These are phyloP conservation scores for Montipora sp. DNA, from an alignment of 64 coral and sea anemone genomes.

Conservation along the genomic window DNA sequence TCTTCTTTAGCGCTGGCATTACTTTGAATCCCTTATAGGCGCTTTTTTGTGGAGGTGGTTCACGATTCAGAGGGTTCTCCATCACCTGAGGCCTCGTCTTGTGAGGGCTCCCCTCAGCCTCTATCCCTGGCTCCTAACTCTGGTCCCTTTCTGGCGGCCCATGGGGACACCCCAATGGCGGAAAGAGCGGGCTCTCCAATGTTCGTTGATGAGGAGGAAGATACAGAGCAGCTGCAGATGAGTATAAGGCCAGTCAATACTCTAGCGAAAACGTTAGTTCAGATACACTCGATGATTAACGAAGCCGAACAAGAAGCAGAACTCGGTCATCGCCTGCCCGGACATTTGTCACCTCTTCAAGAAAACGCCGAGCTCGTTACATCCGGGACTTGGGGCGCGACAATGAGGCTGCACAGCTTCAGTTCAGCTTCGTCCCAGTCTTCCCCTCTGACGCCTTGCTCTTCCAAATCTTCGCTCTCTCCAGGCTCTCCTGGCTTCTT, in stretches of 20 bases:
- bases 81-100: constrained; percentile 17
- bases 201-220: constrained; percentile 30
- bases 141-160: neutral
- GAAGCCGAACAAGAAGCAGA: constrained; percentile 92
- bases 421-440: constrained; percentile 85
- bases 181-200: constrained; percentile 53
- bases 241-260: constrained; percentile 60
- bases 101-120: constrained; percentile 10
- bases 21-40: neutral
- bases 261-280: constrained; percentile 83
- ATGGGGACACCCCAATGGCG: constrained; percentile 19
- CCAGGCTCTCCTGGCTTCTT: constrained; percentile 93
- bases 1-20: neutral
- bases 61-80: constrained; percentile 11
- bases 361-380: constrained; percentile 60
- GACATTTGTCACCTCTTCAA: constrained; percentile 74
- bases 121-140: neutral
- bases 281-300: constrained; percentile 92
- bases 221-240: neutral
- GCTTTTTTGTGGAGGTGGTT: neutral
- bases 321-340: constrained; percentile 49
- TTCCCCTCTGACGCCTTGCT: constrained; percentile 78
- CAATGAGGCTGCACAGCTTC: constrained; percentile 63
- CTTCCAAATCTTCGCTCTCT: constrained; percentile 89
- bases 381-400: constrained; percentile 56